Evolutionary conservation across 2,113 vertebrate species (phyloP).

Genomic region (Sinocyclocheilus anshuiensis): DNA sequence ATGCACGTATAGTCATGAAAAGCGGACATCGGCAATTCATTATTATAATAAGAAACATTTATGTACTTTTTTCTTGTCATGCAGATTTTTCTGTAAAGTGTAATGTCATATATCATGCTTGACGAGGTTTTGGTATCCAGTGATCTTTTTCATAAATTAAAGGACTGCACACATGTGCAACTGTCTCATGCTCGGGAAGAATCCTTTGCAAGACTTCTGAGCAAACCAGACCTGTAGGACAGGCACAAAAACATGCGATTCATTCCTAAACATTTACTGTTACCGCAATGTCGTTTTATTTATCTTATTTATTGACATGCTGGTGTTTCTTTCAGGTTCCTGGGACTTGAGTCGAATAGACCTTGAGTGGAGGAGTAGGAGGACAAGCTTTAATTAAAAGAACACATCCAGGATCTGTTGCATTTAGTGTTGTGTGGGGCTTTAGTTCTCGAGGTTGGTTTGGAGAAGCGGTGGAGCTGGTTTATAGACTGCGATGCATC

Average conservation of each 20-base stretch:
- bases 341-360: neutral
- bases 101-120: too few species aligned
- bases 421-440: neutral
- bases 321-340: neutral
- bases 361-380: neutral
- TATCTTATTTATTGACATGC: neutral
- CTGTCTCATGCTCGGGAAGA: neutral
- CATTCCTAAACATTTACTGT: neutral
- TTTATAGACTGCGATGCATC: constrained; percentile 82
- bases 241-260: neutral
- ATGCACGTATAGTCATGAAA: neutral
- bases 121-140: neutral
- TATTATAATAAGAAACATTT: neutral
- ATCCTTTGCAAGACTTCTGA: neutral
- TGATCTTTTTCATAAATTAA: neutral
- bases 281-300: neutral
- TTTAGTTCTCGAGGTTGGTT: constrained; percentile 15
- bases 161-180: neutral
- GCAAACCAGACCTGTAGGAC: neutral
- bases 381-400: neutral
- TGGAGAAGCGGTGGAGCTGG: constrained; percentile 45
- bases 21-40: neutral
- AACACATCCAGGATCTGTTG: neutral
- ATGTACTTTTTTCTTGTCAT: too few species aligned
- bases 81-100: too few species aligned